Evolutionary conservation across 2,113 vertebrate genomes (phyloP).

Genomic region (Paracanthobrama guichenoti): DNA sequence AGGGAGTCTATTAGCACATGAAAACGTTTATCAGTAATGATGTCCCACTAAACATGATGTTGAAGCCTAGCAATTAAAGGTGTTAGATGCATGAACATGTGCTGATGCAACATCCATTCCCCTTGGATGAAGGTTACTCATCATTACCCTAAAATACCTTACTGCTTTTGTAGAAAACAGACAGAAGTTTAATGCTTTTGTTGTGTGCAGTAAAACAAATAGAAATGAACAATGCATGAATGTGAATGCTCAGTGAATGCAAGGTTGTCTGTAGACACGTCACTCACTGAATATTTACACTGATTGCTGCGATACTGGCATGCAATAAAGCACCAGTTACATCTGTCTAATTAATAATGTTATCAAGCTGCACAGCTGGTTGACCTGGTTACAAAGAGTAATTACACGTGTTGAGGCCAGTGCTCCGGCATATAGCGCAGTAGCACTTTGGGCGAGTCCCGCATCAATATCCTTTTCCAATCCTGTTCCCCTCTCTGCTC

Average conservation of each 20-base stretch:
- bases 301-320: background rate
- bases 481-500: too few relatives aligned
- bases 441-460: too few relatives aligned
- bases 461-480: too few relatives aligned
- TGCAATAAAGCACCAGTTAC: background rate
- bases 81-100: background rate
- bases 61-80: slow-evolving; percentile 1
- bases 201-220: background rate
- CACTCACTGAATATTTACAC: background rate
- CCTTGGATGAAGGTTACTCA: background rate
- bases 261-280: background rate
- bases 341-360: too few relatives aligned
- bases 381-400: too few relatives aligned
- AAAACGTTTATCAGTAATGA: background rate
- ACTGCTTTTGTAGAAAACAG: background rate
- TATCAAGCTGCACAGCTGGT: too few relatives aligned
- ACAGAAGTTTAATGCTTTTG: background rate
- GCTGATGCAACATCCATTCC: slow-evolving; percentile 10
- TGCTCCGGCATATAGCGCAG: too few relatives aligned
- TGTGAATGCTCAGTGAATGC: background rate
- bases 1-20: background rate
- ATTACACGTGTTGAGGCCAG: too few relatives aligned
- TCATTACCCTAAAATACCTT: background rate
- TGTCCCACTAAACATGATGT: background rate
- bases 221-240: background rate